A percentile compares a stretch with the other conserved stretches of the same genome.
These are phyloP conservation scores for Plebejus anna DNA, from an alignment of 2,888 invertebrate species.

Conservation along the genomic window DNA sequence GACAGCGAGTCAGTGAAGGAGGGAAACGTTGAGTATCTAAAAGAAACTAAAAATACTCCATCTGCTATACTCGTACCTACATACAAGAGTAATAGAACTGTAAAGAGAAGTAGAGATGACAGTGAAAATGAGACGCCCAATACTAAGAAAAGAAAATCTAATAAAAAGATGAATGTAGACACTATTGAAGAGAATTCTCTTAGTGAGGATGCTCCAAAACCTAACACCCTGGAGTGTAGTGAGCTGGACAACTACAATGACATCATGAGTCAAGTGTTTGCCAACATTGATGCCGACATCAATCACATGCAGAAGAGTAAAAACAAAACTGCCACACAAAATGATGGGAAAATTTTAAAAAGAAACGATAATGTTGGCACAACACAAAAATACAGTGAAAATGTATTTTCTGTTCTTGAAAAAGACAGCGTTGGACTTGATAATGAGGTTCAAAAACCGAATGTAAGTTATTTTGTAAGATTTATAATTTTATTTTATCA, in stretches of 20 bases:
- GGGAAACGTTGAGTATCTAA: slow-evolving; percentile 49
- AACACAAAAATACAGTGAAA: slow-evolving; percentile 57
- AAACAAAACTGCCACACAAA: slow-evolving; percentile 34
- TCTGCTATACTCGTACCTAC: slow-evolving; percentile 61
- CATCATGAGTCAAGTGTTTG: slow-evolving; percentile 64
- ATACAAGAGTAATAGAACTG: slow-evolving; percentile 41
- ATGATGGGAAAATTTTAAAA: slow-evolving; percentile 33
- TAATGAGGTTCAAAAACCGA: slow-evolving; percentile 26
- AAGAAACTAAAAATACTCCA: slow-evolving; percentile 46
- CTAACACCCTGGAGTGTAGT: slow-evolving; percentile 39
- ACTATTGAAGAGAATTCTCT: slow-evolving; percentile 33
- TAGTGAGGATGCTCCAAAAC: slow-evolving; percentile 31
- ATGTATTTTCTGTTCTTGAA: slow-evolving; percentile 59
- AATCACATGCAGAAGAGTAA: slow-evolving; percentile 28
- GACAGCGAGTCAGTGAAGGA: slow-evolving; percentile 59
- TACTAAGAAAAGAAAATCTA: slow-evolving; percentile 54
- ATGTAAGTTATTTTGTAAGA: slow-evolving; percentile 29
- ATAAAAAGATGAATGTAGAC: slow-evolving; percentile 33
- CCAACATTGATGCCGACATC: slow-evolving; percentile 67
- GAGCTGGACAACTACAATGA: slow-evolving; percentile 61
- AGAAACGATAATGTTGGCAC: slow-evolving; percentile 25
- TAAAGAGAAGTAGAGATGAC: slow-evolving; percentile 46
- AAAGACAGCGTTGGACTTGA: slow-evolving; percentile 41
- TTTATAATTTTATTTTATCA: no score
- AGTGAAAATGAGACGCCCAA: slow-evolving; percentile 45